These are phyloP conservation scores for Danionella dracula DNA, from an alignment of 2,797 vertebrate genomes.

Conservation along the genomic window DNA sequence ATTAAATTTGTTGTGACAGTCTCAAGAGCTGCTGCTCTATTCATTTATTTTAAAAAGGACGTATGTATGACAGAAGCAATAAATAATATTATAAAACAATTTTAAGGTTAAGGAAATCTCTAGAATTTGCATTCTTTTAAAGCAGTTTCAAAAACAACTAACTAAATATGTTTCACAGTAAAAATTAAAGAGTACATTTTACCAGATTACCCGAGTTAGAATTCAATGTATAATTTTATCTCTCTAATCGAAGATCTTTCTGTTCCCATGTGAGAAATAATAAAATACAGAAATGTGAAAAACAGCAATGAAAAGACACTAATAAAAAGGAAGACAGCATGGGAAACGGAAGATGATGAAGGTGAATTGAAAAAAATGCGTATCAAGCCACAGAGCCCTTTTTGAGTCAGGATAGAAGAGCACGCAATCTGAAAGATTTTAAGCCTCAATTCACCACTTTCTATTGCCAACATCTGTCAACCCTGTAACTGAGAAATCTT, in stretches of 20 bases:
- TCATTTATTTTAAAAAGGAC: too few species aligned
- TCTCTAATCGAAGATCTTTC: too few species aligned
- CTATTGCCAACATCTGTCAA: neutral
- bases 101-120: too few species aligned
- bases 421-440: neutral
- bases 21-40: neutral
- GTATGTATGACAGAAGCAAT: too few species aligned
- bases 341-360: constrained; percentile 36
- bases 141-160: too few species aligned
- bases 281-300: neutral
- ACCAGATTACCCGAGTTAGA: too few species aligned
- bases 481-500: neutral
- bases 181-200: too few species aligned
- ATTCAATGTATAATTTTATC: too few species aligned
- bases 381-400: neutral
- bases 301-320: neutral
- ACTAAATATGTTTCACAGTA: too few species aligned
- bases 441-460: neutral
- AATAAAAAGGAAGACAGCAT: neutral
- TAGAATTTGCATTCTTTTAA: too few species aligned
- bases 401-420: constrained; percentile 7
- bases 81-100: too few species aligned
- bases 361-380: constrained; percentile 18
- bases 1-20: constrained; percentile 7
- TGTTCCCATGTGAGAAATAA: neutral